These are phyloP conservation scores for Dermochelys coriacea DNA, from an alignment of 2,797 vertebrate species.

Conservation along the genomic window DNA sequence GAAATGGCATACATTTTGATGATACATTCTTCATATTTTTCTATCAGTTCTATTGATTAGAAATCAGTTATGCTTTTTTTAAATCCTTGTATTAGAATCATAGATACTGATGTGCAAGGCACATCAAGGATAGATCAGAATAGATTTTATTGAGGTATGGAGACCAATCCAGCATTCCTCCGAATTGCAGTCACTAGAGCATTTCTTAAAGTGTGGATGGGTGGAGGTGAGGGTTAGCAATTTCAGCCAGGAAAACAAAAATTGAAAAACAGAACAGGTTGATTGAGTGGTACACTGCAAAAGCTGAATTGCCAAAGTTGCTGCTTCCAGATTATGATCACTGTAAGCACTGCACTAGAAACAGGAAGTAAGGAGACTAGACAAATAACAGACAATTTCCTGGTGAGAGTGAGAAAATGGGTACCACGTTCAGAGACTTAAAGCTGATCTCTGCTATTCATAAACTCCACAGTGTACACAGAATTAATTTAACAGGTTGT, in stretches of 20 bases:
- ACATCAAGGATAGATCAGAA: background rate
- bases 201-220: background rate
- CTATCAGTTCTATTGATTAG: background rate
- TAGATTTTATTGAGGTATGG: background rate
- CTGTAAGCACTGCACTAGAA: background rate
- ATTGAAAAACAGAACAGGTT: too few species aligned
- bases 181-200: background rate
- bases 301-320: too few species aligned
- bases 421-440: background rate
- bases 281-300: too few species aligned
- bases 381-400: background rate
- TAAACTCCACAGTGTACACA: background rate
- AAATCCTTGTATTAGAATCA: background rate
- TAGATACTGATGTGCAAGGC: background rate
- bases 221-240: too few species aligned
- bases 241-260: too few species aligned
- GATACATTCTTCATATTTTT: background rate
- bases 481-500: background rate
- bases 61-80: background rate
- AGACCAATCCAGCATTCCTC: background rate
- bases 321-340: too few species aligned
- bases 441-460: background rate
- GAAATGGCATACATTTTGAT: background rate
- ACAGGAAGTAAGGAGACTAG: background rate
- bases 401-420: background rate